phyloP scores from a whole-genome alignment of 2,113 vertebrate species.

The Copsychus sechellarum region DNA sequence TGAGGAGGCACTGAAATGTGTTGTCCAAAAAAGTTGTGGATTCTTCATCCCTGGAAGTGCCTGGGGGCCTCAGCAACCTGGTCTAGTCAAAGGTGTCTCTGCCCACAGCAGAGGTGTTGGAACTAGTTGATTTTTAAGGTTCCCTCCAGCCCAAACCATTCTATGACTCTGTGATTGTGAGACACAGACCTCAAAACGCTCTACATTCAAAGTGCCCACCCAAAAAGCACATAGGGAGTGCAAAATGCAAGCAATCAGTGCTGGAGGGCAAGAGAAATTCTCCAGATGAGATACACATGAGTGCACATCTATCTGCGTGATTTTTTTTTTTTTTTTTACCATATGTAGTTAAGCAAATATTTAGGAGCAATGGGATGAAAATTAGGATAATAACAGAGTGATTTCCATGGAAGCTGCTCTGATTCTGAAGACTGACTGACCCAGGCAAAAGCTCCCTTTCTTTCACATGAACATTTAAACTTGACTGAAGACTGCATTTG shows the following conservation, averaged over 20 bases:
- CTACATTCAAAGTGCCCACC: background rate
- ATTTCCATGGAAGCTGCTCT: background rate
- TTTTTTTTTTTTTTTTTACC: background rate
- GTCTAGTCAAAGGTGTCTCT: background rate
- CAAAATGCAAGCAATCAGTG: background rate
- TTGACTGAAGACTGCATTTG: background rate
- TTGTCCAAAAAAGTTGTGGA: background rate
- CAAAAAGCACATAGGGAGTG: fast-evolving
- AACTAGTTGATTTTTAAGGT: background rate
- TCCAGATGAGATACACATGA: background rate
- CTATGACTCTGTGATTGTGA: background rate
- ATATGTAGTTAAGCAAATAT: background rate
- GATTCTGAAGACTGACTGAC: background rate
- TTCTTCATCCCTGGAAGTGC: background rate
- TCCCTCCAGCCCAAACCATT: background rate
- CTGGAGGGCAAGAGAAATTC: background rate
- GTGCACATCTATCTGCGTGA: background rate
- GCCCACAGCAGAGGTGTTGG: background rate
- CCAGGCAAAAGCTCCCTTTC: background rate
- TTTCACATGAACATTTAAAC: background rate
- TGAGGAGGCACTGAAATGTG: background rate
- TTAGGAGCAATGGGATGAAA: background rate
- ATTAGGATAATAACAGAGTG: background rate
- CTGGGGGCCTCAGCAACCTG: background rate
- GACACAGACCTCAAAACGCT: background rate